Percentiles rank a stretch among this genome's conserved stretches.
These are phyloP conservation scores for Phodopus roborovskii DNA, from an alignment of 2,113 vertebrate species.

Conservation along the genomic window DNA sequence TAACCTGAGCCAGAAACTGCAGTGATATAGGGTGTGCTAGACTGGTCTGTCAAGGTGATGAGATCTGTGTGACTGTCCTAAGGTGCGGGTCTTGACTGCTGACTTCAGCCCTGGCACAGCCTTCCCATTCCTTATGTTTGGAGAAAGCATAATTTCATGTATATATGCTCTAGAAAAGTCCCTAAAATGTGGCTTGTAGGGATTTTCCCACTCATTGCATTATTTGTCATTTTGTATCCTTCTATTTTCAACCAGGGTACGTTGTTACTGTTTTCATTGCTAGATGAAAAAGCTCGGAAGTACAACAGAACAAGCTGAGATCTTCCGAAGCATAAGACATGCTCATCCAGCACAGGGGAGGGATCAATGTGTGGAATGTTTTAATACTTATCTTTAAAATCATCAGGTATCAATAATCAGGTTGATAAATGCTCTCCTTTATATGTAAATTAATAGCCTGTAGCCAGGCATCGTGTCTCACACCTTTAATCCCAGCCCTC, in stretches of 20 bases:
- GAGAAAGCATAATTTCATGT: slow-evolving; percentile 3
- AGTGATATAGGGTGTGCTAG: background rate
- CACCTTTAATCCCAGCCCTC: background rate
- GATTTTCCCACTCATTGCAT: background rate
- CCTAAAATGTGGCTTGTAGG: background rate
- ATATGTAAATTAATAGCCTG: slow-evolving; percentile 11
- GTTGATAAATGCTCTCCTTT: background rate
- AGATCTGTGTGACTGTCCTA: background rate
- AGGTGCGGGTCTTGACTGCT: background rate
- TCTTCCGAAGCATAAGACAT: background rate
- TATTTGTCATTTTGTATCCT: background rate
- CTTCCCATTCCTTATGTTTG: background rate
- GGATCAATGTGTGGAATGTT: background rate
- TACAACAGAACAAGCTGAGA: background rate
- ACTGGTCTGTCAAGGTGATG: background rate
- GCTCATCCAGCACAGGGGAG: background rate
- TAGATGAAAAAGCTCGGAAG: background rate
- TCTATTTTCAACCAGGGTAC: background rate
- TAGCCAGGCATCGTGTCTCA: background rate
- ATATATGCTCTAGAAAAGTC: slow-evolving; percentile 32
- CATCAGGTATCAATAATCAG: background rate
- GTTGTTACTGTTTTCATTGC: background rate
- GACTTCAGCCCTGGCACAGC: background rate
- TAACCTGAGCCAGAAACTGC: slow-evolving; percentile 4
- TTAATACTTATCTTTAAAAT: slow-evolving; percentile 46